Conservation (phyloP, 2,797 vertebrate species). For the Hydrocynus forskahlii region DNA sequence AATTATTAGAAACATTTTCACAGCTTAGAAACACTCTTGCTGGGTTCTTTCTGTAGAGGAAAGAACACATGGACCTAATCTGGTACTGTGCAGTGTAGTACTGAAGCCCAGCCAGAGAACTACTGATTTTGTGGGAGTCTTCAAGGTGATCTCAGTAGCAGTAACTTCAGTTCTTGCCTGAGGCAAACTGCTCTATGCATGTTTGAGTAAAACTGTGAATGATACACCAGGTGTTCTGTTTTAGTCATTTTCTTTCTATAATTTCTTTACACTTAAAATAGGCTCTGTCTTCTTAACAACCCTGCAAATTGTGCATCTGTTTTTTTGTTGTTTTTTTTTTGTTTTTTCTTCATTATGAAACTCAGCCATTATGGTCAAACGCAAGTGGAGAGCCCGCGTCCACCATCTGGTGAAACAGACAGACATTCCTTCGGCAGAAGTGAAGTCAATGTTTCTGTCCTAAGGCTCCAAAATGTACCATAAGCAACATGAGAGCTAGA, state of each 20-base stretch:
- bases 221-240: background rate
- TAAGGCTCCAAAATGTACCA: background rate
- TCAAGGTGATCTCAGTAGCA: background rate
- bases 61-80: background rate
- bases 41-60: background rate
- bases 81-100: background rate
- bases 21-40: too few species aligned
- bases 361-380: conserved; percentile 1
- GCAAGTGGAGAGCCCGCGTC: background rate
- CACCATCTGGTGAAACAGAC: background rate
- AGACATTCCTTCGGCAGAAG: background rate
- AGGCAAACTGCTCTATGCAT: background rate
- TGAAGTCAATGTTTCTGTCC: conserved; percentile 1
- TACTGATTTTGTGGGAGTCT: background rate
- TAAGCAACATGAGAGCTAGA: background rate
- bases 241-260: background rate
- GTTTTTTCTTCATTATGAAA: background rate
- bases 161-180: background rate
- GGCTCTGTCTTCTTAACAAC: background rate
- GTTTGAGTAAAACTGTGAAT: background rate
- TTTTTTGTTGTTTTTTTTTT: background rate
- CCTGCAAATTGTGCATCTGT: background rate
- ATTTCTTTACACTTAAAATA: background rate
- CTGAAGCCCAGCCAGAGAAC: background rate
- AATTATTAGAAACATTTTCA: too few species aligned